These are phyloP conservation scores for Balearica regulorum DNA, from an alignment of 2,797 vertebrate genomes.

Conservation along the genomic window DNA sequence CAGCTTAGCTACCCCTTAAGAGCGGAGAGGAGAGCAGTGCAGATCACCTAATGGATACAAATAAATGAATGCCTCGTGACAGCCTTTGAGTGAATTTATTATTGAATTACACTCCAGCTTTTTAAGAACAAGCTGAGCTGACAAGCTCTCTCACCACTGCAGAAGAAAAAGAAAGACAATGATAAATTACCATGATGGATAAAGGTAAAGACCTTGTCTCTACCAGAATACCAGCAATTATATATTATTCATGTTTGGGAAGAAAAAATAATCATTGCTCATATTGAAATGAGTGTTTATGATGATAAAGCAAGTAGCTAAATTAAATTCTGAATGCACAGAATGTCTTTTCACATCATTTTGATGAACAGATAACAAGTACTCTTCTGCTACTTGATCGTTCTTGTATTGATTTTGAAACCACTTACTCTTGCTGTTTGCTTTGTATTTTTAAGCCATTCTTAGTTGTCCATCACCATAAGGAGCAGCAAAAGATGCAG, in stretches of 20 bases:
- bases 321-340: constrained; percentile 60
- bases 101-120: constrained; percentile 73
- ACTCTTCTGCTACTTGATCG: constrained; percentile 66
- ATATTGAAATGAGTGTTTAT: constrained; percentile 67
- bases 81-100: constrained; percentile 73
- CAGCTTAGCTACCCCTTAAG: neutral
- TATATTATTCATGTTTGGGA: constrained; percentile 72
- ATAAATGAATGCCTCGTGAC: constrained; percentile 69
- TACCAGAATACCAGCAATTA: constrained; percentile 67
- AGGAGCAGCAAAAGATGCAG: neutral
- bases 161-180: constrained; percentile 59
- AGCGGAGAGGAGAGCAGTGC: neutral
- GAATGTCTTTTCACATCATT: constrained; percentile 55
- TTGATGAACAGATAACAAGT: constrained; percentile 72
- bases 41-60: constrained; percentile 69
- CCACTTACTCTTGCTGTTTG: constrained; percentile 62
- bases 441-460: constrained; percentile 54
- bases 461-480: constrained; percentile 59
- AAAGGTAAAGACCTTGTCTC: constrained; percentile 69
- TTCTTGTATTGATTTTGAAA: constrained; percentile 74
- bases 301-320: constrained; percentile 69
- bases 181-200: constrained; percentile 70
- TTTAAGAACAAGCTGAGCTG: constrained; percentile 72
- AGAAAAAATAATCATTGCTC: constrained; percentile 58
- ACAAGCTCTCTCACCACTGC: constrained; percentile 62